Evolutionary conservation across 2,888 invertebrate genomes (phyloP), one percentile per base, ranked within the genome.

Genomic region (Cantharis rustica): DNA sequence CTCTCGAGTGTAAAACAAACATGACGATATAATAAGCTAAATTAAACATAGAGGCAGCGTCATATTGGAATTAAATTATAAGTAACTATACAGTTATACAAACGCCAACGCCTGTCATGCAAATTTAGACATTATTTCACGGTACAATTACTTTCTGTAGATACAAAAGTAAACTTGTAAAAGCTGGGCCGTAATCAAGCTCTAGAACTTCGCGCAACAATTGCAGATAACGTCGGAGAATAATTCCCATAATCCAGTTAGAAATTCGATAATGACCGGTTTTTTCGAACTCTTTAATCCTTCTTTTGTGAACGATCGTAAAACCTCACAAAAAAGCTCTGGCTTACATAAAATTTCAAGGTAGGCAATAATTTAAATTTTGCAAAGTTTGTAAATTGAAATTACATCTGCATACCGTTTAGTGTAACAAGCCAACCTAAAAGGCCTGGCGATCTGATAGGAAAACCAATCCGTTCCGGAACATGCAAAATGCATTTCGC

Each of bases 21-120:
- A 86, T 84, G 83, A 84, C 84, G 84, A 85, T 84, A 85, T 86
- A 86, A 86, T 86, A 86, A 86, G 85, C 85, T 83, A 85, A 86
- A 86, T 86, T 86, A 86, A 85, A 85, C 84, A 85, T 82, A 82
- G 85, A 84, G 84, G 82, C 83, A 82, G 84, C 83, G 84, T 84
- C 84, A 85, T 85, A 85, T 86, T 83, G 85, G 83, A 85, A 85
- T 85, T 86, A 82, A 86, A 85, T 84, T 85, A 84, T 84, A 84
- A 84, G 82, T 83, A 84, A 85, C 84, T 83, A 81, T 83, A 82
- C 80, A 82, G 83, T 83, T 84, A 83, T 80, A 83, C 82, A 83
- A 81, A 81, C 81, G 82, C 78, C 82, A 81, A 83, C 84, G 85
- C 84, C 82, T 83, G 83, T 83, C 83, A 84, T 84, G 85, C 84